Evolutionary conservation across 1,140 invertebrate species (phyloP).

Genomic region (Spodoptera litura): DNA sequence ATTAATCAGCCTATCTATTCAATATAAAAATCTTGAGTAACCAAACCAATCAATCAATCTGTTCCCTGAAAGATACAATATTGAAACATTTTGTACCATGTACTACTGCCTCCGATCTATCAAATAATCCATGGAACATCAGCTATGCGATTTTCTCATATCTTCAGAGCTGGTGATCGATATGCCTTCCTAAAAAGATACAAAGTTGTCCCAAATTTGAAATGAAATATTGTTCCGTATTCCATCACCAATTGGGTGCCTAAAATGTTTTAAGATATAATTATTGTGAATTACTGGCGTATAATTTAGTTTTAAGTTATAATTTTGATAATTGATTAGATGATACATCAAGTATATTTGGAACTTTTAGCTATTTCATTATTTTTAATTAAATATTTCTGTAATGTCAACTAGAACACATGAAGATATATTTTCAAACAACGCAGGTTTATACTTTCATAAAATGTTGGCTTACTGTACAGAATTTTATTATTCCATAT

Average conservation of each 20-base stretch:
- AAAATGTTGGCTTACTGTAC: background rate
- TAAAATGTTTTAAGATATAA: conserved; percentile 52
- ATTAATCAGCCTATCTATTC: background rate
- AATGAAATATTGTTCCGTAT: conserved; percentile 61
- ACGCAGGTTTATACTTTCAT: background rate
- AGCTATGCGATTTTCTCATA: conserved; percentile 46
- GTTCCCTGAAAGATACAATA: conserved; percentile 10
- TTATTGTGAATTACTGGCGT: background rate
- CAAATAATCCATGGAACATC: conserved; percentile 42
- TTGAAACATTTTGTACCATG: conserved; percentile 18
- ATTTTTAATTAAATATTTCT: too few species aligned
- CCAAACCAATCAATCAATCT: conserved; percentile 29
- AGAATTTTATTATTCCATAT: conserved; percentile 25
- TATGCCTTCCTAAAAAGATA: conserved; percentile 58
- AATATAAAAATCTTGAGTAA: conserved; percentile 11
- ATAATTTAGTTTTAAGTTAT: too few species aligned
- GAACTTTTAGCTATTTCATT: too few species aligned
- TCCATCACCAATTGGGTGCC: conserved; percentile 49
- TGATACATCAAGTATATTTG: too few species aligned
- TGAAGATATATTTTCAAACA: background rate
- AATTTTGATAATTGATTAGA: too few species aligned
- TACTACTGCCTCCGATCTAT: conserved; percentile 40
- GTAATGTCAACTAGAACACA: background rate
- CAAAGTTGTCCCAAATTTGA: conserved; percentile 62
- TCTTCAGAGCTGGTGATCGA: conserved; percentile 51